A percentile compares a stretch with the other conserved stretches of the same genome.
Evolutionary conservation across 2,797 vertebrate genomes (phyloP).

Genomic region (Denticeps clupeoides): DNA sequence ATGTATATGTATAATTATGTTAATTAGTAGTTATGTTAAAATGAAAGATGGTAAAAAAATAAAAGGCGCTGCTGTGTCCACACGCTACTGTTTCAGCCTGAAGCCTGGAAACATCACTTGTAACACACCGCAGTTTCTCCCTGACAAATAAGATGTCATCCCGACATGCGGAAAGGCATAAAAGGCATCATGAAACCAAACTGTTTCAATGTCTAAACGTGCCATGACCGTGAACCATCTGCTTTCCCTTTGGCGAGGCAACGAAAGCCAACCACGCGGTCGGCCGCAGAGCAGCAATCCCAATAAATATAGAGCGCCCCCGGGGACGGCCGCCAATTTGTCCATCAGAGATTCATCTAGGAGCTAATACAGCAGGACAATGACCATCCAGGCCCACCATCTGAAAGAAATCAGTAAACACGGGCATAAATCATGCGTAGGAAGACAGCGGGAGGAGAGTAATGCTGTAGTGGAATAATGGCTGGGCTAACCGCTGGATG

Average conservation of each 20-base stretch:
- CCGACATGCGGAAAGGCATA: constrained; percentile 48
- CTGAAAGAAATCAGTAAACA: constrained; percentile 64
- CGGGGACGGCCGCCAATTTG: constrained; percentile 46
- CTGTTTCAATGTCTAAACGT: constrained; percentile 59
- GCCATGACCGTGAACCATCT: constrained; percentile 54
- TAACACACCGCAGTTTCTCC: not conserved
- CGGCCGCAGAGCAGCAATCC: constrained; percentile 52
- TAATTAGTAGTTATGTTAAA: no score
- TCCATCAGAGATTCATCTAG: constrained; percentile 57
- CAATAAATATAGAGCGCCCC: constrained; percentile 57
- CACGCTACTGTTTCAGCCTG: no score
- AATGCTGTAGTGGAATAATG: constrained; percentile 42
- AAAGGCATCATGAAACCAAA: constrained; percentile 46
- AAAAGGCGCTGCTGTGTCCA: no score
- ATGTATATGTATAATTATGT: no score
- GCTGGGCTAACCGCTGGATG: constrained; percentile 32
- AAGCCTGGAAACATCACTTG: not conserved
- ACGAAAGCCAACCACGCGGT: constrained; percentile 46
- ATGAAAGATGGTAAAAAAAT: no score
- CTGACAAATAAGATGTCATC: constrained; percentile 40
- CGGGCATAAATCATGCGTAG: constrained; percentile 53
- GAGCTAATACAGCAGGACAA: constrained; percentile 60
- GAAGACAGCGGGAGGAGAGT: constrained; percentile 40
- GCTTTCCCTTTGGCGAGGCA: constrained; percentile 44
- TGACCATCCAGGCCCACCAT: constrained; percentile 46